phyloP scores from a whole-genome alignment of 2,113 vertebrate genomes.

The Tragulus kanchil region DNA sequence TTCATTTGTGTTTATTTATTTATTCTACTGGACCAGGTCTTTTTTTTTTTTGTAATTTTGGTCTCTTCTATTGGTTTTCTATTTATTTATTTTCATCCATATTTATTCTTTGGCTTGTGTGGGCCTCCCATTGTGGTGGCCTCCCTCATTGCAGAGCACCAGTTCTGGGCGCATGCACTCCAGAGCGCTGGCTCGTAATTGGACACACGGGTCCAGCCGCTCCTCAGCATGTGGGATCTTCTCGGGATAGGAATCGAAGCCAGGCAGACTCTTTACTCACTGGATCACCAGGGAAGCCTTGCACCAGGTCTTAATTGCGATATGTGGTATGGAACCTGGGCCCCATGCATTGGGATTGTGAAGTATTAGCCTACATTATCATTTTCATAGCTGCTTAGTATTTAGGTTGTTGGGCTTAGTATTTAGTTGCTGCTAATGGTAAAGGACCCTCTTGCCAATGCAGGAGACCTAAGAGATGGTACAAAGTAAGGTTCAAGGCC shows the following conservation, averaged over 20 bases:
- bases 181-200: no score
- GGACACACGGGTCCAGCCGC: no score
- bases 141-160: no score
- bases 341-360: neutral
- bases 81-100: no score
- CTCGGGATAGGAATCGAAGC: no score
- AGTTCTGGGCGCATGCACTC: no score
- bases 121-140: no score
- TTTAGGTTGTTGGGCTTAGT: neutral
- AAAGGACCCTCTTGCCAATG: neutral
- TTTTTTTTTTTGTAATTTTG: neutral
- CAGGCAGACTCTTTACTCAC: no score
- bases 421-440: neutral
- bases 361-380: neutral
- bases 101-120: no score
- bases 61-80: no score
- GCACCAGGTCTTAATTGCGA: neutral
- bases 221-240: no score
- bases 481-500: neutral
- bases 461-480: neutral
- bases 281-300: no score
- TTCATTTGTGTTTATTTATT: neutral
- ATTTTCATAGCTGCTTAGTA: neutral
- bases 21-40: neutral
- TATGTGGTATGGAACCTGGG: neutral